A percentile compares a stretch with the other conserved stretches of the same genome.
phyloP scores from a whole-genome alignment of 2,113 vertebrate genomes.

The Montifringilla adamsi region DNA sequence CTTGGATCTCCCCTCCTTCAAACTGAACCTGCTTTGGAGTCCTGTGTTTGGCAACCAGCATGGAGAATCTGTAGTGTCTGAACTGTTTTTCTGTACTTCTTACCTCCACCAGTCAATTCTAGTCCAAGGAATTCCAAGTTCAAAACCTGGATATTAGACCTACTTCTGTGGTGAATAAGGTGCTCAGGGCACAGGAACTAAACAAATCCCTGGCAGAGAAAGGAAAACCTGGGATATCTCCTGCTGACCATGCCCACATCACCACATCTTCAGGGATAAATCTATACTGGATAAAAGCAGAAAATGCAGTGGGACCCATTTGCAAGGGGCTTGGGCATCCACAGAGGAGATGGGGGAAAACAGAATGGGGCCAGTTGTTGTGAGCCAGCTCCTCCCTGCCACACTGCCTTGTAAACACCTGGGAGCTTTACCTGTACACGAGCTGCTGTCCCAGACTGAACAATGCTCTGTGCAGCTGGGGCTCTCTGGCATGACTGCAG shows the following conservation, averaged over 20 bases:
- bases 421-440: constrained; percentile 19
- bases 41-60: background rate
- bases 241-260: background rate
- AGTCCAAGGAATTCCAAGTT: background rate
- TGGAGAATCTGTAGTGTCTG: background rate
- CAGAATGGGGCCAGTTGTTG: background rate
- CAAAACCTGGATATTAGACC: background rate
- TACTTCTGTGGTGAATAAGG: background rate
- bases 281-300: background rate
- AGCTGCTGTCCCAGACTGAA: background rate
- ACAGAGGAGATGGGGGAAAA: background rate
- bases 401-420: background rate
- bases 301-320: background rate
- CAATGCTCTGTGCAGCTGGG: background rate
- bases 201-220: background rate
- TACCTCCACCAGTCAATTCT: background rate
- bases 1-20: background rate
- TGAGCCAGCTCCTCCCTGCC: background rate
- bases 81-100: background rate
- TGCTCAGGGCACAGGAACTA: background rate
- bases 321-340: background rate
- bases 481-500: constrained; percentile 25
- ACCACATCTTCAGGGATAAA: background rate
- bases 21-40: background rate
- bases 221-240: background rate